A percentile compares a stretch with the other conserved stretches of the same genome.
phyloP scores from a whole-genome alignment of 2,797 vertebrate genomes.

The Columba guinea region DNA sequence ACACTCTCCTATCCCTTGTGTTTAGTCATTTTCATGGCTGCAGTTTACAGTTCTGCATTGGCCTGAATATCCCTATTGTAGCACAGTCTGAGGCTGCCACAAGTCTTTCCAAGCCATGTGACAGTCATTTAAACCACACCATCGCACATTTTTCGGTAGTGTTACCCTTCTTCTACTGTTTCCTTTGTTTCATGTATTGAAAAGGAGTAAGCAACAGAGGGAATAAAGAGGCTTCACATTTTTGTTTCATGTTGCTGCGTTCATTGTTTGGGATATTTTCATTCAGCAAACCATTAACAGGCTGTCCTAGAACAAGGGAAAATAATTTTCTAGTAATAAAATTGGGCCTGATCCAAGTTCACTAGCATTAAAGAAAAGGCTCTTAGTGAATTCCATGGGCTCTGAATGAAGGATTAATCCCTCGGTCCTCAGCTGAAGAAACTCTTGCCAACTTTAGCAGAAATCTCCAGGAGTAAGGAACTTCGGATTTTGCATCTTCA shows the following conservation, averaged over 20 bases:
- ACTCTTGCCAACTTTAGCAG: neutral
- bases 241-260: neutral
- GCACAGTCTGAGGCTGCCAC: neutral
- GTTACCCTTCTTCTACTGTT: constrained; percentile 23
- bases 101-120: neutral
- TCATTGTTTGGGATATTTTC: neutral
- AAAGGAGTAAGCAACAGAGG: neutral
- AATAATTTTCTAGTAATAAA: constrained; percentile 19
- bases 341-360: constrained; percentile 24
- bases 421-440: neutral
- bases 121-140: neutral
- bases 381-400: constrained; percentile 14
- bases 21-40: neutral
- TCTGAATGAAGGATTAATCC: constrained; percentile 38
- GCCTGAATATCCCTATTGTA: constrained; percentile 3
- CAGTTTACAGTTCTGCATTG: neutral
- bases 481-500: neutral
- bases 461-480: neutral
- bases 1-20: neutral
- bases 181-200: neutral
- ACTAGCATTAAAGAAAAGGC: neutral
- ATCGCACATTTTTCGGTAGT: neutral
- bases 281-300: neutral
- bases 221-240: neutral
- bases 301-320: neutral